phyloP scores from a whole-genome alignment of 1,140 invertebrate species.

The Drosophila rhopaloa region DNA sequence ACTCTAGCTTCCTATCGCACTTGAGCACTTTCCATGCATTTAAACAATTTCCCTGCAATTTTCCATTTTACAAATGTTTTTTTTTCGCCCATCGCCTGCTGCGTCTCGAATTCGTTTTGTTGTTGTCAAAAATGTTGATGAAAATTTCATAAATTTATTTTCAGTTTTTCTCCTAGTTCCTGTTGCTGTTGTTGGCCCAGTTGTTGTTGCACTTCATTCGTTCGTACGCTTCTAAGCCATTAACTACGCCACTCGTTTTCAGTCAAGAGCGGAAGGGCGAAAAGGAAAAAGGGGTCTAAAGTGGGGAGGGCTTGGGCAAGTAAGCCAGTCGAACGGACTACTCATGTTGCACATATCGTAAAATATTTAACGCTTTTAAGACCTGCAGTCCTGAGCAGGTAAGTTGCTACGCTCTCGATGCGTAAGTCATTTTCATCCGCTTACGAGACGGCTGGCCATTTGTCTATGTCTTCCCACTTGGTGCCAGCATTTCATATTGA shows the following conservation, averaged over 20 bases:
- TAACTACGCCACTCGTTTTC: slow-evolving; percentile 53
- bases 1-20: slow-evolving; percentile 15
- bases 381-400: slow-evolving; percentile 37
- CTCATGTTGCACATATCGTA: slow-evolving; percentile 60
- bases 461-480: slow-evolving; percentile 44
- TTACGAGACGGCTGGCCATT: slow-evolving; percentile 43
- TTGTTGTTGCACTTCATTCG: slow-evolving; percentile 65
- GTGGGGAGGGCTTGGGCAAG: too few species aligned
- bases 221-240: slow-evolving; percentile 72
- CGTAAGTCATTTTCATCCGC: slow-evolving; percentile 53
- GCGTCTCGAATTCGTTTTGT: slow-evolving; percentile 32
- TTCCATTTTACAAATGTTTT: slow-evolving; percentile 63
- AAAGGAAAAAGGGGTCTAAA: background rate
- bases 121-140: slow-evolving; percentile 73
- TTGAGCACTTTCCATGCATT: slow-evolving; percentile 77
- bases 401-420: slow-evolving; percentile 20
- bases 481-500: slow-evolving; percentile 52
- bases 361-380: slow-evolving; percentile 81
- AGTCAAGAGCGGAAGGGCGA: background rate
- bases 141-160: slow-evolving; percentile 80
- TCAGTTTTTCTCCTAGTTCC: slow-evolving; percentile 25
- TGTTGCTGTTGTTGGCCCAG: slow-evolving; percentile 18
- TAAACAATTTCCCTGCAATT: slow-evolving; percentile 74
- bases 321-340: background rate
- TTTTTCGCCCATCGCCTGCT: slow-evolving; percentile 21